Evolutionary conservation across 2,888 invertebrate genomes (phyloP), one percentile per base, ranked within the genome.

Genomic region (Cepaea hortensis): DNA sequence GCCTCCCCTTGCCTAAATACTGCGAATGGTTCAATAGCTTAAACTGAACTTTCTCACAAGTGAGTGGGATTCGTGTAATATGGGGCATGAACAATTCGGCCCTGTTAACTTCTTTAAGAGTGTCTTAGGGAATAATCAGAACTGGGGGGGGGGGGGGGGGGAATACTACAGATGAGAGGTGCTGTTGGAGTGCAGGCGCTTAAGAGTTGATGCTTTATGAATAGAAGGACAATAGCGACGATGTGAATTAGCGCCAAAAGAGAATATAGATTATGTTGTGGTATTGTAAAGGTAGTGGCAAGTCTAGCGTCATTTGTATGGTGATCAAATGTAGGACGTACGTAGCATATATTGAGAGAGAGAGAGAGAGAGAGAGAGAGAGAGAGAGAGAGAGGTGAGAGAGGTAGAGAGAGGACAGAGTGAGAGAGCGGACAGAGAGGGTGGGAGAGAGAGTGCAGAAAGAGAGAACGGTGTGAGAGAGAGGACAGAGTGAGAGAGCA

Each of bases 31-130:
- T 81, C 65, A 70, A 18, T 70, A 68, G 48, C 50, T 50, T 76
- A 50, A 48, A 76, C 55, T 62, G 62, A 61, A 79, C 61, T 79
- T 79, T 62, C 61, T 61, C 79, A 35, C 62, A 62, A 62, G 55
- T 79, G 62, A 81, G 68, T 46, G 48, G 70, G 50, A n/a, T 65
- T 70, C 68, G 48, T 70, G 20, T n/a, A 79, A 79, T 62, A 79
- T 79, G 79, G 20, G 62, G 79, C 48, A 46, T n/a, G 4, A 15
- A 65, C 81, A 61, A 81, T 70, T 70, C 70, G 70, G 81, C 35
- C 81, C 68, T 81, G 61, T 81, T 81, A 81, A 81, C 81, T 81
- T 81, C 13, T 23, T 81, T 18, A 81, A 81, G 81, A 68, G 81
- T 48, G 5, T 65, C 46, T 70, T 81, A 20, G 65, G 70, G 48